Base-by-base conservation (phyloP, 1,140 invertebrate genomes). In the Drosophila busckii region DNA sequence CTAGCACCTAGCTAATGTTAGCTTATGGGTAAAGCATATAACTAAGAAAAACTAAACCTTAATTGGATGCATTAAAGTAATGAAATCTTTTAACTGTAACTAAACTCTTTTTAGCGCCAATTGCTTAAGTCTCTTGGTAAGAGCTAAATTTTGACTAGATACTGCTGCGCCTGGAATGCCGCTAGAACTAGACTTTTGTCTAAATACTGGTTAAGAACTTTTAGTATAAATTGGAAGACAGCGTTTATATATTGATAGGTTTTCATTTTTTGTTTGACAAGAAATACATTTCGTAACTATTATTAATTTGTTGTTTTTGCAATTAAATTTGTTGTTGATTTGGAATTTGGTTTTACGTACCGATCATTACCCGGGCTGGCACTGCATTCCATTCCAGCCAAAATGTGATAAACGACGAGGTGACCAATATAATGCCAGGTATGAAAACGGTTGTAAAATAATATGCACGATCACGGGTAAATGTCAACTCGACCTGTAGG, bases 331-430 rank as follows among this genome's bases (percentile, higher is more conserved):
- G 19, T 15, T 55, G 12, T 31, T 52, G 34, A 23, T 53, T 49
- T 55, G 52, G 31, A 28, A 22, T 40, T 60, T 42, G 23, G 31
- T 40, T 41, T 53, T 66, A 90, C 89, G 90, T 90, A 95, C 94
- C 94, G 91, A 95, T 95, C 94, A 95, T 95, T 70, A 97, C 95
- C 88, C 95, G 92, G 83, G 95, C 95, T 87, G 96, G 96, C 68
- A 97, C 96, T 58, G 96, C 96, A 89, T 97, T 97, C 95, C 96
- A 97, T 90, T 97, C 96, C 84, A 97, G 91, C 95, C 95, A 97
- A 90, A 86, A 87, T 50, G 93, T 93, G 84, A 95, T 95, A 90
- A 97, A 97, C 69, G 95, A 97, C 88, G 94, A 96, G 68, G 96
- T 97, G 70, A 97, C 96, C 88, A 97, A 91, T 89, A 97, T 96